Percentiles rank a stretch among this genome's conserved stretches.
phyloP scores from a whole-genome alignment of 2,888 invertebrate species.

The Aspidiotus destructor region DNA sequence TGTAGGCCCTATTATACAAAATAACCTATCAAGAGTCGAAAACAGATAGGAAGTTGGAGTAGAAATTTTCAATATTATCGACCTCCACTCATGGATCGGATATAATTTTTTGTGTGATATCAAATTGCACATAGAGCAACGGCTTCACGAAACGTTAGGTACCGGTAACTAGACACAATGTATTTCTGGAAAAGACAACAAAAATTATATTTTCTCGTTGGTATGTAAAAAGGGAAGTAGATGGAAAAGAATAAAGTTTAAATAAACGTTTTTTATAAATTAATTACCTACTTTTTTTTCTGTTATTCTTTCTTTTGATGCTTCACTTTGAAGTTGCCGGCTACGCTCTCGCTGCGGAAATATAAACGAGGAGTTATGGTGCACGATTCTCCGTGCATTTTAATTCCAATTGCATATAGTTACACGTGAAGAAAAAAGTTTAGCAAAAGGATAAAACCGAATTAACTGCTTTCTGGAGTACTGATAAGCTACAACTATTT shows the following conservation, averaged over 20 bases:
- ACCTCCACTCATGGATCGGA: too few species aligned
- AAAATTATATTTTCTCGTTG: background rate
- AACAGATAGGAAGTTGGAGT: too few species aligned
- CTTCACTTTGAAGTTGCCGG: background rate
- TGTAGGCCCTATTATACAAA: background rate
- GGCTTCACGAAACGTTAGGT: background rate
- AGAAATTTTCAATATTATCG: too few species aligned
- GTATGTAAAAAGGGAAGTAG: background rate
- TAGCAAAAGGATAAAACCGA: too few species aligned
- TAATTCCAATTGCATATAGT: background rate
- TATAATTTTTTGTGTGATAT: too few species aligned
- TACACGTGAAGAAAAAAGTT: too few species aligned
- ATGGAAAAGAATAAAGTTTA: background rate
- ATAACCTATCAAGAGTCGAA: background rate
- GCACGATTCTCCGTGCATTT: background rate
- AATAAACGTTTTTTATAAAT: background rate
- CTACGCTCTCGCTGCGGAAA: background rate
- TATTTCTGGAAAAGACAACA: background rate
- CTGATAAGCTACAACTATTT: too few species aligned
- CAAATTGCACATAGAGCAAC: too few species aligned
- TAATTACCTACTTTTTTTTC: background rate
- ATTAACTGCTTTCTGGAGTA: too few species aligned
- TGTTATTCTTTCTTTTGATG: background rate
- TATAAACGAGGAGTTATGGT: background rate
- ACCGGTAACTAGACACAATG: background rate